Evolutionary conservation across 2,888 invertebrate species (phyloP).

Genomic region (Argyresthia goedartella): DNA sequence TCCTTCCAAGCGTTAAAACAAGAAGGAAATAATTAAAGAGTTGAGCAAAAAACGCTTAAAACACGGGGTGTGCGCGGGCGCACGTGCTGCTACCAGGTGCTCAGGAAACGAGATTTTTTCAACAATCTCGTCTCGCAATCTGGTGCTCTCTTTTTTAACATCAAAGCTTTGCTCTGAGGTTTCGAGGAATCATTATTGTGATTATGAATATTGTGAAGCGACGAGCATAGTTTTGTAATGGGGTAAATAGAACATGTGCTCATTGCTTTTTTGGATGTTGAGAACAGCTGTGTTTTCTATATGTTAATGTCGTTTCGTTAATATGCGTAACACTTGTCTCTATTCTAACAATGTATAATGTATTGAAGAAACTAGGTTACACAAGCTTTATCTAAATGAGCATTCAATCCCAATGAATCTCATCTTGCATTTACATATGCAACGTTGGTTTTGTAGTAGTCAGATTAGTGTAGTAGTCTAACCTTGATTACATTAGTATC

Average conservation of each 20-base stretch:
- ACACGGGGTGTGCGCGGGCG: not conserved
- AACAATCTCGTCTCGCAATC: constrained; percentile 2
- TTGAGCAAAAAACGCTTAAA: constrained; percentile 1
- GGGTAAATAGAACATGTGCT: not conserved
- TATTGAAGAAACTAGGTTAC: too few species aligned
- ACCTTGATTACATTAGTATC: too few species aligned
- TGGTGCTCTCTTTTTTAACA: not conserved
- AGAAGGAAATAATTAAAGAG: not conserved
- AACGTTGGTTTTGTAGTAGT: too few species aligned
- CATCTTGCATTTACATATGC: too few species aligned
- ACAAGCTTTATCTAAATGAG: too few species aligned
- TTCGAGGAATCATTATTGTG: not conserved
- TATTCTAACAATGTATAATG: too few species aligned
- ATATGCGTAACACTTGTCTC: too few species aligned
- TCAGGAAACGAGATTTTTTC: constrained; percentile 1
- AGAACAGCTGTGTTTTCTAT: too few species aligned
- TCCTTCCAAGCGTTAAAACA: not conserved
- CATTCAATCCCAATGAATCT: too few species aligned
- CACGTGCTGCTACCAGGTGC: constrained; percentile 4
- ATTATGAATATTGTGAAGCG: not conserved
- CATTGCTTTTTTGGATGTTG: too few species aligned
- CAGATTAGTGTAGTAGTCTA: too few species aligned
- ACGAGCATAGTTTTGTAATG: not conserved
- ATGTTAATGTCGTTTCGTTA: too few species aligned
- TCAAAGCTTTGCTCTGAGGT: not conserved